These are phyloP conservation scores for Phasia obesa DNA, from an alignment of 2,888 invertebrate species.

Conservation along the genomic window DNA sequence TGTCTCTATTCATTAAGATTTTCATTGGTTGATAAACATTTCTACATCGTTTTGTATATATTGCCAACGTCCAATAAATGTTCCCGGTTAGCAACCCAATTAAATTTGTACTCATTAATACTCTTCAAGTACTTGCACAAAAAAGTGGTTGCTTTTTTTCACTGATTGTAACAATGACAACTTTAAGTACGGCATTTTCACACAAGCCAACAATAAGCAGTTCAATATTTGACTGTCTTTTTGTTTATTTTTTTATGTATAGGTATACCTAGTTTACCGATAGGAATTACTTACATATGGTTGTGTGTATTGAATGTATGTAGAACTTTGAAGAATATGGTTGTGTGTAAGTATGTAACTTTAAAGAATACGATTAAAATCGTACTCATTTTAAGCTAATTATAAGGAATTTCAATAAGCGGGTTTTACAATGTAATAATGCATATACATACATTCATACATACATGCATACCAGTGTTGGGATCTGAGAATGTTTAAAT, in stretches of 20 bases:
- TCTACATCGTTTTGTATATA: not conserved
- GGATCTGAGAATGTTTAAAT: too few relatives aligned
- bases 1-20: slow-evolving; percentile 1
- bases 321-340: too few relatives aligned
- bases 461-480: too few relatives aligned
- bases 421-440: too few relatives aligned
- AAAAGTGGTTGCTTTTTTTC: slow-evolving; percentile 71
- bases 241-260: not conserved
- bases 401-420: too few relatives aligned
- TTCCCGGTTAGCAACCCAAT: slow-evolving; percentile 2
- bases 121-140: slow-evolving; percentile 53
- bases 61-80: slow-evolving; percentile 72
- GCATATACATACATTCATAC: too few relatives aligned
- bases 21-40: slow-evolving; percentile 24
- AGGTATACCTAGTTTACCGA: not conserved
- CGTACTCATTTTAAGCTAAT: too few relatives aligned
- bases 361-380: too few relatives aligned
- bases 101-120: slow-evolving; percentile 36
- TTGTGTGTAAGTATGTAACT: too few relatives aligned
- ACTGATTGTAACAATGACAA: slow-evolving; percentile 74
- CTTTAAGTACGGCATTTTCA: slow-evolving; percentile 76
- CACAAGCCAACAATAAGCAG: slow-evolving; percentile 74
- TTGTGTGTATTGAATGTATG: too few relatives aligned
- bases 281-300: too few relatives aligned
- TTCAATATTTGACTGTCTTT: not conserved